phyloP scores from a whole-genome alignment of 2,113 vertebrate genomes.

The Lagopus muta region DNA sequence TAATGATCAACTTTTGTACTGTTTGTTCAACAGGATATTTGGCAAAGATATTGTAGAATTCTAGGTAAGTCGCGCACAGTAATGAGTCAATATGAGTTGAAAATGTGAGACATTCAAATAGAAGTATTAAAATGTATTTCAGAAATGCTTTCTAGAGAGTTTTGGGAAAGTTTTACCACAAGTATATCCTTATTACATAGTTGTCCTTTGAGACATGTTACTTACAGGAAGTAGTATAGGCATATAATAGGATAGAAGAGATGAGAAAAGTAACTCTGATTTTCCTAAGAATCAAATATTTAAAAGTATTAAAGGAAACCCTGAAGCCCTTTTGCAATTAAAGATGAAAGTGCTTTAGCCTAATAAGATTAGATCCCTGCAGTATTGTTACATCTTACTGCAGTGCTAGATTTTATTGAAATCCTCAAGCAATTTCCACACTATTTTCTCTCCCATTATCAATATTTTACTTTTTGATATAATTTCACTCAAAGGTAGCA shows the following conservation, averaged over 20 bases:
- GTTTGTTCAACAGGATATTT: not conserved
- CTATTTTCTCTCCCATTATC: not conserved
- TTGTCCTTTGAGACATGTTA: not conserved
- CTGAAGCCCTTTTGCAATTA: constrained; percentile 39
- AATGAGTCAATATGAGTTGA: not conserved
- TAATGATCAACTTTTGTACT: not conserved
- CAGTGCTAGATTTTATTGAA: not conserved
- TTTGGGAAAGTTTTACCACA: not conserved
- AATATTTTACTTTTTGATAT: not conserved
- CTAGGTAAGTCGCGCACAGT: not conserved
- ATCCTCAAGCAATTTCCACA: constrained; percentile 21
- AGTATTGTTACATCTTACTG: not conserved
- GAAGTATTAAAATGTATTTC: not conserved
- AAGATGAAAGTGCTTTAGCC: constrained; percentile 45
- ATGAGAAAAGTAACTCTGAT: constrained; percentile 3
- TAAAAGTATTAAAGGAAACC: constrained; percentile 20
- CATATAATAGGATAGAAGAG: not conserved
- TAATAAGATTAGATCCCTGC: constrained; percentile 42
- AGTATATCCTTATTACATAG: not conserved
- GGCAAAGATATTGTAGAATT: not conserved
- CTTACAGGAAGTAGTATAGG: not conserved
- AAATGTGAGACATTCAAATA: not conserved
- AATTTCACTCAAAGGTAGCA: not conserved
- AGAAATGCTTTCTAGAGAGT: not conserved
- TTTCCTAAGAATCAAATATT: constrained; percentile 56